Percentiles rank a stretch among this genome's conserved stretches.
Conservation (phyloP, 1,140 invertebrate genomes). For the Drosophila murphyi region DNA sequence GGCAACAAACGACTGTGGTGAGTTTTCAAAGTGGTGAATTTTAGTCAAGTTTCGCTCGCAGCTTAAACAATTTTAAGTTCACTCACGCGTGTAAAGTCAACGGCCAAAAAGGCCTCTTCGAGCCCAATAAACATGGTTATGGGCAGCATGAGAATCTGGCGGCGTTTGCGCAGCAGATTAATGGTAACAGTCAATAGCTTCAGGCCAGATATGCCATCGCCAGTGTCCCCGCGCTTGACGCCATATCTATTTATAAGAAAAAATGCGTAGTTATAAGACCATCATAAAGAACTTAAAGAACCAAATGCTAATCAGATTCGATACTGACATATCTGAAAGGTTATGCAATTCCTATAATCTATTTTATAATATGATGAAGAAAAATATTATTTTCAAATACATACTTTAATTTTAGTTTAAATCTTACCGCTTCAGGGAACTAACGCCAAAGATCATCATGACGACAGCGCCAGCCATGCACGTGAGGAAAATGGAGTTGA, state of each 20-base stretch:
- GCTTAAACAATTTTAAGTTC: not conserved
- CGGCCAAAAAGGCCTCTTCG: constrained; percentile 96
- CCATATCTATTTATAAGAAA: constrained; percentile 62
- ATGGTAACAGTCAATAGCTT: constrained; percentile 91
- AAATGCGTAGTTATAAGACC: not conserved
- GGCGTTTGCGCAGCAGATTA: constrained; percentile 90
- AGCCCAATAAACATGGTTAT: constrained; percentile 97
- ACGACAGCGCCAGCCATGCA: constrained; percentile 91
- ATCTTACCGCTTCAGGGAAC: constrained; percentile 90
- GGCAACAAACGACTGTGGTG: constrained; percentile 91
- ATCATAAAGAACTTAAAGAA: no score
- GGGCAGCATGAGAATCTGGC: constrained; percentile 94
- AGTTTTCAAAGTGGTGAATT: not conserved
- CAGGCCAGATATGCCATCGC: constrained; percentile 85
- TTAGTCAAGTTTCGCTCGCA: constrained; percentile 4
- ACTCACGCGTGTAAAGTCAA: constrained; percentile 93
- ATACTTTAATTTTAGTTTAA: not conserved
- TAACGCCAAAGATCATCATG: constrained; percentile 92
- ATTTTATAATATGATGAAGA: no score
- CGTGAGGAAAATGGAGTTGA: constrained; percentile 92
- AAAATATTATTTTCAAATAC: not conserved
- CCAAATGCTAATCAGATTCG: no score
- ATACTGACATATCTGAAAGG: no score
- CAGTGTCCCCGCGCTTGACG: constrained; percentile 67
- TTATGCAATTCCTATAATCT: no score